Percentiles rank a stretch among this genome's conserved stretches.
Evolutionary conservation across 1,140 invertebrate species (phyloP).

Genomic region (Atopsyche davidsoni): DNA sequence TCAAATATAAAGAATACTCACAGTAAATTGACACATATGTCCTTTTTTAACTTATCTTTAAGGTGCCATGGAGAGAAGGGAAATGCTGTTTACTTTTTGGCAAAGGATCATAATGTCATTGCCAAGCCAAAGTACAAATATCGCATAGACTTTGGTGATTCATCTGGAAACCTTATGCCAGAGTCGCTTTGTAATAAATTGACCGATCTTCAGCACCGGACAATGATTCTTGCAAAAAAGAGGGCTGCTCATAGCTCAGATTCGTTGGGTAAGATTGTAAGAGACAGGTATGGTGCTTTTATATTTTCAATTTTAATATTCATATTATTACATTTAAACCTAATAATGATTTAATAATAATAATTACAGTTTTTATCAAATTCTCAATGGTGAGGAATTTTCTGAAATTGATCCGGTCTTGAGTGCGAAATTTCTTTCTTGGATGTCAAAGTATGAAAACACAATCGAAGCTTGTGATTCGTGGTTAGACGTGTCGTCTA

Average conservation of each 20-base stretch:
- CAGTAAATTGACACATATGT: no score
- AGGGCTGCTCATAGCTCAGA: constrained; percentile 32
- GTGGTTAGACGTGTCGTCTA: constrained; percentile 55
- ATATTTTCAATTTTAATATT: background rate
- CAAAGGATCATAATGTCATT: constrained; percentile 44
- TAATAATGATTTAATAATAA: background rate
- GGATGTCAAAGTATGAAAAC: constrained; percentile 50
- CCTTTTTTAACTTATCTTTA: no score
- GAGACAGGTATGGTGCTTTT: constrained; percentile 30
- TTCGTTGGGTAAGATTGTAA: constrained; percentile 46
- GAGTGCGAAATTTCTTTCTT: constrained; percentile 46
- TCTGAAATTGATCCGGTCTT: constrained; percentile 30
- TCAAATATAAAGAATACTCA: no score
- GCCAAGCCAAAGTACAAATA: no score
- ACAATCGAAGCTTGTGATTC: constrained; percentile 53
- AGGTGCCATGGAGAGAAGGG: constrained; percentile 61
- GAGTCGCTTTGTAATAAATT: background rate
- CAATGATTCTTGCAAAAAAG: constrained; percentile 20
- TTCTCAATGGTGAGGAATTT: constrained; percentile 31
- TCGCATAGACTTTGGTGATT: constrained; percentile 24
- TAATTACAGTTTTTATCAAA: constrained; percentile 19
- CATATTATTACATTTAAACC: background rate
- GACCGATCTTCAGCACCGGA: background rate
- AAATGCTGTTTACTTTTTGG: constrained; percentile 56
- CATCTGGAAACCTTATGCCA: constrained; percentile 1